Evolutionary conservation across 2,797 vertebrate genomes (phyloP).

Genomic region (Australoheros facetus): DNA sequence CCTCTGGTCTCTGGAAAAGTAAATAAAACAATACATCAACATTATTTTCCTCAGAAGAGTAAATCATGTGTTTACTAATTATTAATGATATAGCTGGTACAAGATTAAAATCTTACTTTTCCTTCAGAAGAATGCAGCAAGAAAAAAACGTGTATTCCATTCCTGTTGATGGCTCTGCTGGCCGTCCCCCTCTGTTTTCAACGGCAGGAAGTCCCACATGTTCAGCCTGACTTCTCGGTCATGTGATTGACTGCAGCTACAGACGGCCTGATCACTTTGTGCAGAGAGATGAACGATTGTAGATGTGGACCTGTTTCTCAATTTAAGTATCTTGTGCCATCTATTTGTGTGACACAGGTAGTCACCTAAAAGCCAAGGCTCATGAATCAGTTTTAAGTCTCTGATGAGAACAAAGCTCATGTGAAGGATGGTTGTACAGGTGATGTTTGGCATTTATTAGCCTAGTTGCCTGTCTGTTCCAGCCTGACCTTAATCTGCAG

Average conservation of each 20-base stretch:
- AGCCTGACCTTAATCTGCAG: slow-evolving; percentile 78
- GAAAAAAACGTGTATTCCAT: neutral
- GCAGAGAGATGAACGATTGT: slow-evolving; percentile 8
- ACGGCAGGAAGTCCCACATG: slow-evolving; percentile 49
- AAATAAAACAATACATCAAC: neutral
- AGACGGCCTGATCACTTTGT: slow-evolving; percentile 19
- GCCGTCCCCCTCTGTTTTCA: slow-evolving; percentile 14
- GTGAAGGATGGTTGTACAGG: slow-evolving; percentile 30
- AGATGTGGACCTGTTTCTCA: neutral
- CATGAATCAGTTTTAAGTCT: slow-evolving; percentile 25
- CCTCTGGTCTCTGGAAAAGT: neutral
- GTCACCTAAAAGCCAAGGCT: neutral
- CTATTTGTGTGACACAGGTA: neutral
- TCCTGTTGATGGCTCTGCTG: neutral
- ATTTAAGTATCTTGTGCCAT: neutral
- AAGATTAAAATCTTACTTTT: slow-evolving; percentile 47
- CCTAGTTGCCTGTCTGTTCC: slow-evolving; percentile 41
- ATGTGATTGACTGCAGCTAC: slow-evolving; percentile 44
- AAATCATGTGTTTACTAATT: neutral
- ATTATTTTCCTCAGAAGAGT: neutral
- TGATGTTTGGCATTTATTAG: slow-evolving; percentile 55
- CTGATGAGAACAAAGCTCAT: slow-evolving; percentile 26
- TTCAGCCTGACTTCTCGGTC: slow-evolving; percentile 34
- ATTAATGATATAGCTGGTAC: neutral
- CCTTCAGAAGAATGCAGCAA: neutral